Base-by-base conservation (phyloP, 2,888 invertebrate genomes). In the Cephus rjabovi region DNA sequence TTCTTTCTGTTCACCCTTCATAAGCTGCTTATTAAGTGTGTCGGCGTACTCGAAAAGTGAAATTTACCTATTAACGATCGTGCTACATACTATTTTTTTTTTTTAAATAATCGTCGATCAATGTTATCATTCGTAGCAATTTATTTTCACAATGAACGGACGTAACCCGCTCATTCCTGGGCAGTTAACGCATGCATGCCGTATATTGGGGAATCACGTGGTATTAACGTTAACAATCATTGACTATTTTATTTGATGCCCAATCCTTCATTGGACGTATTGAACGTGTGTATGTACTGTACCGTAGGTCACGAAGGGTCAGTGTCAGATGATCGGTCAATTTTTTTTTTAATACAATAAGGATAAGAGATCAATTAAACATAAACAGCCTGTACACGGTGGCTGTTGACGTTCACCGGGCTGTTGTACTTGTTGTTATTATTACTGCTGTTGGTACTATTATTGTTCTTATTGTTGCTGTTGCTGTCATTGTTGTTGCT, bases 391-490 rank as follows among this genome's bases (percentile, higher is more conserved):
- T 56, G 56, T 56, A 56, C 56, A 56, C 56, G 56, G 56, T 56
- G 56, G 56, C 56, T 23, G 23, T 56, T 56, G 23, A 56, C 9
- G 23, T 15, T 23, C 56, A 56, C 56, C 15, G 56, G 56, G 56
- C 56, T 56, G 23, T 56, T 56, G 9, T 56, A 56, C 56, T 23
- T 56, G 9, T 40, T 40, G 15, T 56, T 56, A 56, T 56, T 56
- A 56, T 56, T 56, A 56, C 56, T 56, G 56, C 23, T 56, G 56
- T 56, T 56, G 23, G 15, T 56, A 56, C 56, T 56, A 86, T 87
- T 86, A 85, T 87, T 87, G 85, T 88, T 88, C 84, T 87, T 87
- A 82, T 84, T 83, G 77, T 80, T 86, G 83, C 77, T 82, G 83
- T 80, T 74, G 83, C 79, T 81, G 81, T 82, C 80, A 80, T 84